Evolutionary conservation across 2,797 vertebrate genomes (phyloP).

Genomic region (Notolepis coatsorum): DNA sequence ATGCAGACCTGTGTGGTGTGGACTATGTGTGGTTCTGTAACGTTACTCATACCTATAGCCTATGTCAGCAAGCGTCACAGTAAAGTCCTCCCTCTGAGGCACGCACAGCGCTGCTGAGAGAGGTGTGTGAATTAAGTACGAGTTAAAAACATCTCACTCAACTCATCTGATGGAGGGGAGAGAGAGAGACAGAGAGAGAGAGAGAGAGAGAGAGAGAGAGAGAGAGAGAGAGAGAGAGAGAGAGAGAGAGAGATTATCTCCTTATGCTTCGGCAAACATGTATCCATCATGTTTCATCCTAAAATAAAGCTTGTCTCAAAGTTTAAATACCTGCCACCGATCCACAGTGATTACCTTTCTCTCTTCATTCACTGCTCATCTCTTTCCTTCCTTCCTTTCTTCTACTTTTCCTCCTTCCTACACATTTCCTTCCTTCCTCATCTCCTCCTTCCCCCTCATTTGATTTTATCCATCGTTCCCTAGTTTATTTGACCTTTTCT

Average conservation of each 20-base stretch:
- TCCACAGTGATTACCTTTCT: conserved; percentile 62
- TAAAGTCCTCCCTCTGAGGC: too few relatives aligned
- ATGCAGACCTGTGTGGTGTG: too few relatives aligned
- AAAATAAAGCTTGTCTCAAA: conserved; percentile 63
- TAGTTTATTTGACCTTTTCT: neutral
- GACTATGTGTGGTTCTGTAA: too few relatives aligned
- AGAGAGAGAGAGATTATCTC: conserved; percentile 46
- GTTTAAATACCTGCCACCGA: conserved; percentile 73
- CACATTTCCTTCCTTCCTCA: conserved; percentile 7
- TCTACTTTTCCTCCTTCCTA: neutral
- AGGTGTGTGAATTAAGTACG: conserved; percentile 15
- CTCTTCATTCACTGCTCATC: neutral
- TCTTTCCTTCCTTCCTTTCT: neutral
- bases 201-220: conserved; percentile 21
- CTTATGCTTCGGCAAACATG: conserved; percentile 64
- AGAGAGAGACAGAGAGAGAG: conserved; percentile 37
- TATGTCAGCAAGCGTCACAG: too few relatives aligned
- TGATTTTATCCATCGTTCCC: neutral
- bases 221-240: conserved; percentile 5
- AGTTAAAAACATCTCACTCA: conserved; percentile 60
- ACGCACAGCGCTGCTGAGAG: too few relatives aligned
- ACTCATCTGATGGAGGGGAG: too few relatives aligned
- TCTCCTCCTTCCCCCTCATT: conserved; percentile 15
- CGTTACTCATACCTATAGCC: too few relatives aligned
- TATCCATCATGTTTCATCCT: conserved; percentile 62